Percentiles rank a stretch among this genome's conserved stretches.
phyloP scores from a whole-genome alignment of 2,797 vertebrate genomes.

The Brachymystax lenok region DNA sequence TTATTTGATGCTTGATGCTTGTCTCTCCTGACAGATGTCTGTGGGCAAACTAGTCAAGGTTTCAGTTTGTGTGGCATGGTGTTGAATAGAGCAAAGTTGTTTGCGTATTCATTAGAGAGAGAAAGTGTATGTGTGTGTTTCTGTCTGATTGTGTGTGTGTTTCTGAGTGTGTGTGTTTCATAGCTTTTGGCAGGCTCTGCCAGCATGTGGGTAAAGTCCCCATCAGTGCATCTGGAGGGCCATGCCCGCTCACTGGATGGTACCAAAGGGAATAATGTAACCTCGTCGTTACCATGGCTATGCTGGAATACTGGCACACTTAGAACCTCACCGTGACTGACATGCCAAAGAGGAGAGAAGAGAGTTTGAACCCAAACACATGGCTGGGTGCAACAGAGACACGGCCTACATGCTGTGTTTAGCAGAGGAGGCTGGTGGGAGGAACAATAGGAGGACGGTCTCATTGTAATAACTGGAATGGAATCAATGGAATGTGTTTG shows the following conservation, averaged over 20 bases:
- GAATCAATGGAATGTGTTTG: too few species aligned
- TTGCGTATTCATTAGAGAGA: not conserved
- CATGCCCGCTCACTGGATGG: conserved; percentile 34
- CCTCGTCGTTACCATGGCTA: conserved; percentile 45
- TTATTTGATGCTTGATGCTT: too few species aligned
- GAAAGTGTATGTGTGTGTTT: too few species aligned
- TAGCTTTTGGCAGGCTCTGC: conserved; percentile 28
- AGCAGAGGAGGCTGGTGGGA: not conserved
- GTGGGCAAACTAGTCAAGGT: too few species aligned
- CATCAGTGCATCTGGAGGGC: conserved; percentile 35
- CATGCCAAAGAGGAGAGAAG: conserved; percentile 21
- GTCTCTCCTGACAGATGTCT: too few species aligned
- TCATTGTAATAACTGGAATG: too few species aligned
- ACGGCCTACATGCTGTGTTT: not conserved
- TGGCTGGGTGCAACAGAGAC: not conserved
- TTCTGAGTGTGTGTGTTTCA: not conserved
- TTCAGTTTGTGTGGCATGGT: too few species aligned
- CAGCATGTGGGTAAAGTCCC: conserved; percentile 40
- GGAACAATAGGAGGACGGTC: too few species aligned
- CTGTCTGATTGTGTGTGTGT: too few species aligned
- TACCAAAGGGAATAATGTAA: conserved; percentile 47
- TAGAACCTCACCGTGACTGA: conserved; percentile 14
- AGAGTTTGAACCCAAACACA: conserved; percentile 34
- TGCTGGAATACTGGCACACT: conserved; percentile 22
- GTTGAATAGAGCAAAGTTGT: too few species aligned